phyloP scores from a whole-genome alignment of 2,888 invertebrate genomes.

The Mantis religiosa region DNA sequence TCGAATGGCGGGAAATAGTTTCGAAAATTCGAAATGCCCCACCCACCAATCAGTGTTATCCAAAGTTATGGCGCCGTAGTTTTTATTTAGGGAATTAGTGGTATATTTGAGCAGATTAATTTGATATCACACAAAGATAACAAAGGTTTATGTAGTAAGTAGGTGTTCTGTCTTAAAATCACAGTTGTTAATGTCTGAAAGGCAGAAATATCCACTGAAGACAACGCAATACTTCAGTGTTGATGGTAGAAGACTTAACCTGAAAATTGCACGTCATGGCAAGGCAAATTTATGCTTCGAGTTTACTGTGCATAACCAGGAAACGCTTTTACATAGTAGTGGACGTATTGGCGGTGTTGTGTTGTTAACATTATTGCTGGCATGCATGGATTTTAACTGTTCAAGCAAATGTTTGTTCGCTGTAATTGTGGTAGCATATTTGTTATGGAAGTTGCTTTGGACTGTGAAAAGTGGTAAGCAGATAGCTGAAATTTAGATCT shows the following conservation, averaged over 20 bases:
- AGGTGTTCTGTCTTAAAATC: no score
- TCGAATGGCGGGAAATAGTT: no score
- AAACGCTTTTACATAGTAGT: background rate
- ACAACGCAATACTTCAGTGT: background rate
- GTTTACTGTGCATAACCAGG: background rate
- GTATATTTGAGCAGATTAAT: background rate
- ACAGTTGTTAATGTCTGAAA: background rate
- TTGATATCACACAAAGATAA: background rate
- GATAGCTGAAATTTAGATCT: background rate
- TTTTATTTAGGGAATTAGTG: background rate
- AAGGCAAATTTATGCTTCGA: slow-evolving; percentile 7
- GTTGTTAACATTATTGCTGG: background rate
- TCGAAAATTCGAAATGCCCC: no score
- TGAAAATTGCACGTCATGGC: background rate
- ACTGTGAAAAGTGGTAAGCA: slow-evolving; percentile 10
- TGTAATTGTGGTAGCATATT: background rate
- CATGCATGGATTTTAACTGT: background rate
- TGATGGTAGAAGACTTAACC: background rate
- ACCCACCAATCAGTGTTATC: background rate
- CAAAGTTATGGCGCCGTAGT: background rate
- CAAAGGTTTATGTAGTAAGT: background rate
- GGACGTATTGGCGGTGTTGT: background rate
- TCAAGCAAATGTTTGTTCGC: background rate
- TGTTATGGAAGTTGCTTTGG: background rate
- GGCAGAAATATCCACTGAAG: background rate